phyloP scores from a whole-genome alignment of 1,140 invertebrate genomes.

The Brachionus manjavacas region DNA sequence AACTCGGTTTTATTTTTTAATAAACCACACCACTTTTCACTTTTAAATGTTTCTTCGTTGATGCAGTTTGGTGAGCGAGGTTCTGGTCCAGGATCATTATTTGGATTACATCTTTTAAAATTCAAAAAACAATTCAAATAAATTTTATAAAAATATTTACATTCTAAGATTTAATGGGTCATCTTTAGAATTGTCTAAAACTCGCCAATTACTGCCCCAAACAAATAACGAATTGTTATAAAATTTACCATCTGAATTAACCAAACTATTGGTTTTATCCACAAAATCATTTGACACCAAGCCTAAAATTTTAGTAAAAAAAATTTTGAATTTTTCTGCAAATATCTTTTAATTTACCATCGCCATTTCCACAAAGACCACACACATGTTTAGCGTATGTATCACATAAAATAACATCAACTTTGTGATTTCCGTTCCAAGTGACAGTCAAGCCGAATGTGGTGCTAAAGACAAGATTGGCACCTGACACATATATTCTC shows the following conservation, averaged over 20 bases:
- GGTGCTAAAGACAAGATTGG: slow-evolving; percentile 11
- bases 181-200: neutral
- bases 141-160: neutral
- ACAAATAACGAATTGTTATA: neutral
- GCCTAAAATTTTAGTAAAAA: neutral
- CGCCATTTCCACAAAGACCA: slow-evolving; percentile 30
- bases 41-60: neutral
- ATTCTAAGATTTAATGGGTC: neutral
- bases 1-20: neutral
- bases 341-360: neutral
- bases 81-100: neutral
- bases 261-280: neutral
- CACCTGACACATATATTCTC: slow-evolving; percentile 7
- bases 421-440: slow-evolving; percentile 30
- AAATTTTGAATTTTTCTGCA: neutral
- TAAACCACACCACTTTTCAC: slow-evolving; percentile 26
- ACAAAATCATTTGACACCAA: slow-evolving; percentile 26
- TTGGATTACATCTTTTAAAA: neutral
- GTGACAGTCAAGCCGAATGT: slow-evolving; percentile 17
- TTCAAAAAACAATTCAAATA: neutral
- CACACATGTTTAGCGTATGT: slow-evolving; percentile 23
- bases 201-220: slow-evolving; percentile 31
- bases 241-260: neutral
- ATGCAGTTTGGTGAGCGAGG: neutral
- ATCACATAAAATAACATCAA: slow-evolving; percentile 24